Conservation (phyloP, 2,888 invertebrate genomes). For the Chesias legatella region DNA sequence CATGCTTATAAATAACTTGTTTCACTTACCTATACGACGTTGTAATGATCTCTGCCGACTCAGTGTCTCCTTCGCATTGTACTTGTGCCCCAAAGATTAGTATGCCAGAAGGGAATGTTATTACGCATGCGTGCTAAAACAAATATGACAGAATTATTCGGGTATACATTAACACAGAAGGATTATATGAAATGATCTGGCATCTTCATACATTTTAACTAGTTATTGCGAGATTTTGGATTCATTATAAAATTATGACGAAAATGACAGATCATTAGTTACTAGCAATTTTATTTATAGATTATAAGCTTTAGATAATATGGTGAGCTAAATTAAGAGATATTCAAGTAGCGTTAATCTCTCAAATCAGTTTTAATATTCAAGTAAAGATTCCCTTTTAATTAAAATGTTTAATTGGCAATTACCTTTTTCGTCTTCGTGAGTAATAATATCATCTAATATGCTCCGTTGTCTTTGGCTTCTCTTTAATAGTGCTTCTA, state of each 20-base stretch:
- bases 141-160: conserved; percentile 75
- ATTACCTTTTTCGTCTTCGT: conserved; percentile 81
- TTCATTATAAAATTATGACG: conserved; percentile 3
- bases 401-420: conserved; percentile 57
- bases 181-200: conserved; percentile 40
- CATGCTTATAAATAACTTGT: conserved; percentile 36
- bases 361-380: conserved; percentile 36
- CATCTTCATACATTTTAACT: conserved; percentile 31
- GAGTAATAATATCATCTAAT: conserved; percentile 84
- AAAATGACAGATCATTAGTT: conserved; percentile 42
- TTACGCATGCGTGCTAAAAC: conserved; percentile 81
- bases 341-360: conserved; percentile 68
- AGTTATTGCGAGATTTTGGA: conserved; percentile 1
- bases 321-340: conserved; percentile 45
- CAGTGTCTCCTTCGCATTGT: conserved; percentile 63
- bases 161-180: conserved; percentile 46
- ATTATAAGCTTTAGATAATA: conserved; percentile 50
- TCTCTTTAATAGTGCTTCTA: conserved; percentile 83
- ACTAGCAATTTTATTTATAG: conserved; percentile 44
- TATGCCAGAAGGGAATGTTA: conserved; percentile 81
- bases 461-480: conserved; percentile 85
- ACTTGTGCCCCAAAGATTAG: conserved; percentile 71
- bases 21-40: conserved; percentile 63
- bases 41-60: conserved; percentile 34
- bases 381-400: conserved; percentile 42